phyloP scores from a whole-genome alignment of 2,888 invertebrate genomes.

The Acanthosepion lycidas region DNA sequence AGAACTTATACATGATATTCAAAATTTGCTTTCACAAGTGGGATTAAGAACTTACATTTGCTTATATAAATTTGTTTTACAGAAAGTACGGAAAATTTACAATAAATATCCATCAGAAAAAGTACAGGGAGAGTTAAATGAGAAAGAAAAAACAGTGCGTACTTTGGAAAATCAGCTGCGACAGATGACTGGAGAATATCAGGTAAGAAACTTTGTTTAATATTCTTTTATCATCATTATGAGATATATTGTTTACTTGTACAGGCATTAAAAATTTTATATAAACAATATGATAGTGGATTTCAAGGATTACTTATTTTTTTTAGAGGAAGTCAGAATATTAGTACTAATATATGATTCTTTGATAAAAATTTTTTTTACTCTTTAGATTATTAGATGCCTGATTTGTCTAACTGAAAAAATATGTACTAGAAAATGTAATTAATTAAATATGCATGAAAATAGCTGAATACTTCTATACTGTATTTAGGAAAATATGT shows the following conservation, averaged over 20 bases:
- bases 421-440: no score
- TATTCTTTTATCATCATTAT: neutral
- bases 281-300: neutral
- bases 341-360: no score
- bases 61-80: slow-evolving; percentile 51
- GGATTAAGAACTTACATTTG: neutral
- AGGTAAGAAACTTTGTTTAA: neutral
- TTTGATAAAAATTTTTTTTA: neutral
- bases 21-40: neutral
- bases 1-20: neutral
- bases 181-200: slow-evolving; percentile 54
- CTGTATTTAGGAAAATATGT: neutral
- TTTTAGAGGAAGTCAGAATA: no score
- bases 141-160: slow-evolving; percentile 65
- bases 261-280: neutral
- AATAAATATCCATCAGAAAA: slow-evolving; percentile 75
- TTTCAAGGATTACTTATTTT: no score
- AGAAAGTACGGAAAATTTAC: slow-evolving; percentile 81
- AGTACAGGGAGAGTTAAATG: slow-evolving; percentile 78
- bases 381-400: no score
- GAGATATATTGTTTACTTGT: neutral
- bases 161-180: slow-evolving; percentile 77
- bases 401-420: no score
- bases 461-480: neutral
- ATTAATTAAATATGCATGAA: neutral